These are phyloP conservation scores for Ptilonorhynchus violaceus DNA, from an alignment of 2,113 vertebrate species.

Conservation along the genomic window DNA sequence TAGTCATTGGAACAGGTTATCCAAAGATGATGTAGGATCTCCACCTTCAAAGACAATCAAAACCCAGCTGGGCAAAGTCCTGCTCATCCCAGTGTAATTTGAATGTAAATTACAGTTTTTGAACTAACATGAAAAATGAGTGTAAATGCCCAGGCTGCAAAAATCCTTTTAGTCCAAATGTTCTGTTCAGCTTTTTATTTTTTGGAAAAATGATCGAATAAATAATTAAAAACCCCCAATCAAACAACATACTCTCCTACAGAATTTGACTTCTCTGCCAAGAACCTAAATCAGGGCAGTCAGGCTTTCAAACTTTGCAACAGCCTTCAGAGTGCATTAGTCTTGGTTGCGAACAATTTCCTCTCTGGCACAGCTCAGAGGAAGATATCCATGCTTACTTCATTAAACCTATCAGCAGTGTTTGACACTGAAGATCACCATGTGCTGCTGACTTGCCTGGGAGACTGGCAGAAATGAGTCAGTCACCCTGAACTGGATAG, in stretches of 20 bases:
- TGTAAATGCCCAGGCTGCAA: neutral
- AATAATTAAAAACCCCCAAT: neutral
- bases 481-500: conserved; percentile 22
- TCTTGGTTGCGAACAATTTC: neutral
- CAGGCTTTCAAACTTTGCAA: conserved; percentile 12
- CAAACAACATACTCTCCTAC: neutral
- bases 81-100: neutral
- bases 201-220: neutral
- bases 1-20: neutral
- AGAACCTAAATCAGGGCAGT: neutral
- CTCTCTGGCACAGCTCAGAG: conserved; percentile 12
- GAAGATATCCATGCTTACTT: conserved; percentile 46
- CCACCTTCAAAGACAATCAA: neutral
- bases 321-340: conserved; percentile 31
- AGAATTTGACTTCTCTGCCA: conserved; percentile 15
- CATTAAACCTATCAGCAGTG: conserved; percentile 33
- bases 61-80: neutral
- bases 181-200: neutral
- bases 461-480: conserved; percentile 21
- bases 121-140: neutral
- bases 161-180: neutral
- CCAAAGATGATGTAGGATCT: neutral
- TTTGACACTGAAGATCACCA: conserved; percentile 43
- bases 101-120: neutral
- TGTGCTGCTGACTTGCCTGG: conserved; percentile 16